phyloP scores from a whole-genome alignment of 2,113 vertebrate genomes.

The Hipposideros armiger region DNA sequence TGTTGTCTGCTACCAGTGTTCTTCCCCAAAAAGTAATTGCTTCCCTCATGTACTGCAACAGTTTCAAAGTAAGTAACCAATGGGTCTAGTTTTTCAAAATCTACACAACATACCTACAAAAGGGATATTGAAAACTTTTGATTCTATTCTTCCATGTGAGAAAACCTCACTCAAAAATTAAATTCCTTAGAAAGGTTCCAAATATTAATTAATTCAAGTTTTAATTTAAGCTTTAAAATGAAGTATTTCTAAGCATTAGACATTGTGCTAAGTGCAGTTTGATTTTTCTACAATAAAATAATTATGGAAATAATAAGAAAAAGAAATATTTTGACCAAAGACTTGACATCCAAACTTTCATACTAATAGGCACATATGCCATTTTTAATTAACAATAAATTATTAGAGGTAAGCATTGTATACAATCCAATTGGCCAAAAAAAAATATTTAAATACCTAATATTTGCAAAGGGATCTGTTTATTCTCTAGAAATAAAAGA shows the following conservation, averaged over 20 bases:
- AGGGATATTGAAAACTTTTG: neutral
- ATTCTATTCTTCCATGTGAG: neutral
- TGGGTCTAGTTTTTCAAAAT: neutral
- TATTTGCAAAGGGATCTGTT: conserved; percentile 4
- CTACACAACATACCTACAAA: neutral
- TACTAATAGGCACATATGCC: neutral
- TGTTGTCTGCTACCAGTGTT: neutral
- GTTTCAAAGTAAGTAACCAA: conserved; percentile 26
- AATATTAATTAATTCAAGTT: neutral
- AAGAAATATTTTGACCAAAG: neutral
- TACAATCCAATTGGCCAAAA: neutral
- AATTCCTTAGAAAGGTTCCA: neutral
- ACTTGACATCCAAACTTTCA: neutral
- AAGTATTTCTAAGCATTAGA: neutral
- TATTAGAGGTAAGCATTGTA: neutral
- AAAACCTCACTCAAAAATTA: neutral
- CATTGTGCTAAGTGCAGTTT: neutral
- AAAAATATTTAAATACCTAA: neutral
- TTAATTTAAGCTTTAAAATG: conserved; percentile 1
- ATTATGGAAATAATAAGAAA: conserved; percentile 24
- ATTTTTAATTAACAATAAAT: conserved; percentile 26
- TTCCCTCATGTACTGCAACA: neutral
- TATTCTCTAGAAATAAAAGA: neutral
- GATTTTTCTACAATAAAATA: neutral
- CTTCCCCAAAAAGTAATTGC: neutral